Percentiles rank a stretch among this genome's conserved stretches.
Evolutionary conservation across 2,888 invertebrate genomes (phyloP).

Genomic region (Drosophila putrida): DNA sequence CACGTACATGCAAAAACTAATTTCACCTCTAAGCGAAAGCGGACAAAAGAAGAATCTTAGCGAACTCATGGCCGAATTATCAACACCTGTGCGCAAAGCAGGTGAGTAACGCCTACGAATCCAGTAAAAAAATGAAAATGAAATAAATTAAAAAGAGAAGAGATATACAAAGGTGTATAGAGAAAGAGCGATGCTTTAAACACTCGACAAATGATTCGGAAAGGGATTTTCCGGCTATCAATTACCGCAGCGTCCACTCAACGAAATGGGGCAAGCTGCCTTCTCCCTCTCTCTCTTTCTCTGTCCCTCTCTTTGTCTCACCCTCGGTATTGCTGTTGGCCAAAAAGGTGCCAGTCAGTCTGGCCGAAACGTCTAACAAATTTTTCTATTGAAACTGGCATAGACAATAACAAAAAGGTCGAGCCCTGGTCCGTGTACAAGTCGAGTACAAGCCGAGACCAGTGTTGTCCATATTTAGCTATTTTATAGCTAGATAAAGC

Average conservation of each 20-base stretch:
- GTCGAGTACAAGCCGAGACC: too few species aligned
- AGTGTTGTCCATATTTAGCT: too few species aligned
- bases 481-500: too few species aligned
- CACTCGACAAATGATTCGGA: conserved; percentile 4
- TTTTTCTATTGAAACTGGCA: conserved; percentile 73
- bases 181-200: background rate
- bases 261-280: conserved; percentile 34
- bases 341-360: conserved; percentile 83
- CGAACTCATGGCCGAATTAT: conserved; percentile 84
- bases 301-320: background rate
- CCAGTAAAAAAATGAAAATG: background rate
- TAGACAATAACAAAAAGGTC: conserved; percentile 9
- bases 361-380: conserved; percentile 53
- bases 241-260: conserved; percentile 58
- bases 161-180: background rate
- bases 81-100: conserved; percentile 84
- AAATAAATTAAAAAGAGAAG: background rate
- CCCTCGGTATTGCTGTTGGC: background rate
- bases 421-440: background rate
- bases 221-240: conserved; percentile 58
- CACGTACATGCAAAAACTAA: conserved; percentile 84
- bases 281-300: background rate
- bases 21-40: conserved; percentile 81
- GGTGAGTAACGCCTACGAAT: conserved; percentile 73
- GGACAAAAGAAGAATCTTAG: conserved; percentile 84